Base-by-base conservation (phyloP, 2,888 invertebrate species). In the Pocota personata region DNA sequence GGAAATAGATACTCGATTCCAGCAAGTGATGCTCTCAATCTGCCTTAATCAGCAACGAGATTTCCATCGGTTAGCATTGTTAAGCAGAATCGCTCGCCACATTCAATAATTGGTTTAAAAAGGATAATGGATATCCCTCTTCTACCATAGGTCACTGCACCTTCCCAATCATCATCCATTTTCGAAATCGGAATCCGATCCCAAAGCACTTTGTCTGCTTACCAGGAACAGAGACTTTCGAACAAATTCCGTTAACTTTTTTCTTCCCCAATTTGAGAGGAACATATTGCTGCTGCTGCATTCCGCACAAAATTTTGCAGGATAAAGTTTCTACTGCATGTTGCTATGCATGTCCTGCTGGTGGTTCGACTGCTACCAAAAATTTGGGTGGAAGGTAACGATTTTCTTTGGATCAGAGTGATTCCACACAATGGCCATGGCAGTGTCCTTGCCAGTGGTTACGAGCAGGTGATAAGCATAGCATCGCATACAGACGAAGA, bases 391-490 rank as follows among this genome's bases (percentile, higher is more conserved):
- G 21, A n/a, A 16, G 30, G 57, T 21, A 14, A 52, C 12, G 60
- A 43, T 64, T 66, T 73, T 50, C 58, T 24, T 24, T 24, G 24
- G 4, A 58, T 73, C 12, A 32, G 43, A 46, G 32, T 12, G 37
- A 57, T 72, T 57, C n/a, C 50, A 24, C 35, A 14, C 43, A 55
- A 32, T 55, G 32, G 2, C 52, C 35, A 43, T 50, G 27, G 71
- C 72, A 67, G n/a, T 58, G 73, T 66, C 75, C 75, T 48, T 52
- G 48, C 50, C 24, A 66, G 55, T 55, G 43, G 58, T 40, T 48
- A 62, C 72, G 82, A 73, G 78, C 83, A 83, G 78, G 78, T 83
- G 83, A 78, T 83, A 83, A 83, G 83, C 73, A 73, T 40, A 19
- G 67, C 62, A 83, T 78, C 73, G 83, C 73, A 84, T 67, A 48